Base-by-base conservation (phyloP, 2,797 vertebrate species). In the Champsocephalus gunnari region DNA sequence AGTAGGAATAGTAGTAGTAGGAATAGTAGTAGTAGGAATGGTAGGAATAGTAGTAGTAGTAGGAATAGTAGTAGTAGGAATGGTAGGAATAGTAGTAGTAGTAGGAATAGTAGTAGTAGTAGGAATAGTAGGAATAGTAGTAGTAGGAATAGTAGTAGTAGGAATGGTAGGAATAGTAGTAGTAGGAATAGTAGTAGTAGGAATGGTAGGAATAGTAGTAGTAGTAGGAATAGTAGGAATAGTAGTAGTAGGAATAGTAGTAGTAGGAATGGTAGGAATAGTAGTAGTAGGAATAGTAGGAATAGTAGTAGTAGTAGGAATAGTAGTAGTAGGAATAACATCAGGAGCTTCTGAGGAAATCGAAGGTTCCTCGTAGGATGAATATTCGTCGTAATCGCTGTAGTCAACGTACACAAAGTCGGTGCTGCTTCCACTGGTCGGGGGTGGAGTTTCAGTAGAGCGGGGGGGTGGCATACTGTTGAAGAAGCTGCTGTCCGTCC, bases 341-440 rank as follows among this genome's bases (percentile, higher is more conserved):
- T 34, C 19, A 1, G 56, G 21, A 6, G 49, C 2, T 21, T 66
- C 65, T 38, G 62, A 28, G 7, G n/a, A 4, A 16, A 44, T 11
- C 2, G 70, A 62, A 6, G 47, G 50, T 6, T 85, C 69, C n/a
- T 72, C 78, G 0, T 77, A 81, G 5, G 78, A 71, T 0, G 71
- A 47, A 55, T 85, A 87, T 1, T 91, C 88, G 0, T 80, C 70
- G 0, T 93, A 92, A 53, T 92, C 86, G 0, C 79, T 77, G 4
- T 92, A 91, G 0, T 93, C 88, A 61, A 92, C 88, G 0, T 94
- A 93, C 12, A 83, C 41, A 11, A 92, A 90, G 55, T 92, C 87
- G 0, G 81, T 63, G 70, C n/a, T 58, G 62, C 57, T 70, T 44
- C 4, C 75, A 54, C 21, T 80, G 70, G 79, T 77, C 3, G 82